Conservation (phyloP, 2,113 vertebrate genomes). For the Chitala chitala region DNA sequence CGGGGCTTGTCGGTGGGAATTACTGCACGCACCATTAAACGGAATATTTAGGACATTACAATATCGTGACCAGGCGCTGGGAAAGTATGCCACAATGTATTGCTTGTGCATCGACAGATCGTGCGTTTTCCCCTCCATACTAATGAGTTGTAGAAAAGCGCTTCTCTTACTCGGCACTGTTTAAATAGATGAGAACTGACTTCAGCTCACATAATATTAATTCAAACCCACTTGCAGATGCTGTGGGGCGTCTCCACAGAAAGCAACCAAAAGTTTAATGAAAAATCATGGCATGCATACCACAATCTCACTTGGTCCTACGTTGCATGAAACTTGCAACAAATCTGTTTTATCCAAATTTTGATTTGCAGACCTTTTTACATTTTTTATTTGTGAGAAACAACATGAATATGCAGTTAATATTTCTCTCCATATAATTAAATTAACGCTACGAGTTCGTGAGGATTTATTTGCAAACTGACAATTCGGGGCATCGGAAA, state of each 20-base stretch:
- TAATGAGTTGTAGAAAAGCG: not conserved
- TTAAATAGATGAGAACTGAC: constrained; percentile 17
- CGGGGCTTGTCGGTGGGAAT: constrained; percentile 17
- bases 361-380: not conserved
- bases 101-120: too few relatives aligned
- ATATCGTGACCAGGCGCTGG: not conserved
- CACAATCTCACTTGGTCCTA: not conserved
- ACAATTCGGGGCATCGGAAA: not conserved
- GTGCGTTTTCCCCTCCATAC: not conserved
- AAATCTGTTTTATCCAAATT: not conserved
- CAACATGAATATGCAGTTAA: too few relatives aligned
- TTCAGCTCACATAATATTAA: constrained; percentile 15
- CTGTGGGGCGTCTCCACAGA: not conserved
- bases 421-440: too few relatives aligned
- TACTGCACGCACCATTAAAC: constrained; percentile 12
- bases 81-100: not conserved
- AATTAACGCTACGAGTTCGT: not conserved
- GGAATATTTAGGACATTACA: constrained; percentile 14
- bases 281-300: not conserved
- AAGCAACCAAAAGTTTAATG: not conserved
- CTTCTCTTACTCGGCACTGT: constrained; percentile 9
- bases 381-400: not conserved
- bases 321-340: not conserved
- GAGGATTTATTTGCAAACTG: not conserved
- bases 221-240: not conserved